These are phyloP conservation scores for Acrobasis suavella DNA, from an alignment of 2,888 invertebrate genomes.

Conservation along the genomic window DNA sequence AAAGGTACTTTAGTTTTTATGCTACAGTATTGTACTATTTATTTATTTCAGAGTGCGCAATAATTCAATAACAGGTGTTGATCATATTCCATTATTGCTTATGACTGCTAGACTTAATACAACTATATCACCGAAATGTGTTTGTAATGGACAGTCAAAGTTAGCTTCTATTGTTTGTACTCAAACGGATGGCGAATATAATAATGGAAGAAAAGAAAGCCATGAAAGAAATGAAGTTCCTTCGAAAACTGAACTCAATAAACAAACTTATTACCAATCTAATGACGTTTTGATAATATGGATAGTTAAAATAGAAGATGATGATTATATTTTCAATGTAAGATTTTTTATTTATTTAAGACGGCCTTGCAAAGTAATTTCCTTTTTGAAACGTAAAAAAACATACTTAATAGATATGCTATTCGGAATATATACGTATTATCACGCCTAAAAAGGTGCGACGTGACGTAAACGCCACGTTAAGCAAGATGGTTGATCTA, in stretches of 20 bases:
- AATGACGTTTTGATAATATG: conserved; percentile 38
- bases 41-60: background rate
- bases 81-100: background rate
- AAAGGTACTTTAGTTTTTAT: too few relatives aligned
- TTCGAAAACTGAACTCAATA: background rate
- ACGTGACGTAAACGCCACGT: too few relatives aligned
- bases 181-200: background rate
- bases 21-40: background rate
- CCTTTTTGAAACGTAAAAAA: too few relatives aligned
- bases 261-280: background rate
- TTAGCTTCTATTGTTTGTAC: background rate
- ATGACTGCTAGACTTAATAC: background rate
- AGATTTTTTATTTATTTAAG: conserved; percentile 24
- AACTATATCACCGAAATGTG: background rate
- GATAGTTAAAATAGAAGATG: conserved; percentile 43
- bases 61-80: background rate
- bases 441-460: too few relatives aligned
- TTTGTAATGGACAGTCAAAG: background rate
- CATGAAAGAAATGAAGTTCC: background rate
- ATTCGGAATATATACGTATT: too few relatives aligned
- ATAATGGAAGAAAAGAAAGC: background rate
- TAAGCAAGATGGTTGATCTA: too few relatives aligned
- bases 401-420: too few relatives aligned
- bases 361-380: background rate
- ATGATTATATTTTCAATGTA: conserved; percentile 38